phyloP scores from a whole-genome alignment of 1,140 invertebrate species.

The Trichomalopsis sarcophagae region DNA sequence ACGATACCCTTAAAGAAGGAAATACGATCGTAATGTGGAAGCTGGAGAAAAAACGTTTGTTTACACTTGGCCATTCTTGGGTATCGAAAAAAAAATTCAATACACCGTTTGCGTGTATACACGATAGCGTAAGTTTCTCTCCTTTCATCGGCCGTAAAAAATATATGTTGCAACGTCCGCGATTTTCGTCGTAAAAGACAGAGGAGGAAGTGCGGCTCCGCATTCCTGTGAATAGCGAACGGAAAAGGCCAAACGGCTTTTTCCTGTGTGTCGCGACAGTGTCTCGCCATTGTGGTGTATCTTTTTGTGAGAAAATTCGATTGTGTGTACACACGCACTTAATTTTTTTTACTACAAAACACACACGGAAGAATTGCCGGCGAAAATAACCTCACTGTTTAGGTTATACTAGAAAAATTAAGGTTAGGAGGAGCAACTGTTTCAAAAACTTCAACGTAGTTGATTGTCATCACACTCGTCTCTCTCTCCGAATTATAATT shows the following conservation, averaged over 20 bases:
- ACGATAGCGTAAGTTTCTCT: background rate
- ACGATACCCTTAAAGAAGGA: background rate
- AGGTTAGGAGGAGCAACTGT: background rate
- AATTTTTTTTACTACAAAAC: background rate
- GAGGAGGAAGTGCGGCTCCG: background rate
- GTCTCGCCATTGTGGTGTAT: background rate
- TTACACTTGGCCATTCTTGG: background rate
- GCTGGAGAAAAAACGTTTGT: background rate
- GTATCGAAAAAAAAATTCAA: background rate
- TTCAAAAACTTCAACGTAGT: background rate
- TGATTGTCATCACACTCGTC: background rate
- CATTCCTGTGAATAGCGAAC: constrained; percentile 20
- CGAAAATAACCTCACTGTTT: background rate
- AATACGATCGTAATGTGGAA: background rate
- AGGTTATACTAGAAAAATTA: background rate
- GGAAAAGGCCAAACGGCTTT: constrained; percentile 35
- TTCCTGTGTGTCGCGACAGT: background rate
- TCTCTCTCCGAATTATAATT: background rate
- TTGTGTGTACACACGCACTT: no score
- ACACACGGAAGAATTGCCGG: background rate
- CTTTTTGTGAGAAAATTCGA: background rate
- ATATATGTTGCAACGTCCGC: constrained; percentile 7
- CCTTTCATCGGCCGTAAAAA: background rate
- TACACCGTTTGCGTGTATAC: background rate
- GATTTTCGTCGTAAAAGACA: constrained; percentile 37